Conservation (phyloP, 2,797 vertebrate genomes). For the Sphenodon punctatus region DNA sequence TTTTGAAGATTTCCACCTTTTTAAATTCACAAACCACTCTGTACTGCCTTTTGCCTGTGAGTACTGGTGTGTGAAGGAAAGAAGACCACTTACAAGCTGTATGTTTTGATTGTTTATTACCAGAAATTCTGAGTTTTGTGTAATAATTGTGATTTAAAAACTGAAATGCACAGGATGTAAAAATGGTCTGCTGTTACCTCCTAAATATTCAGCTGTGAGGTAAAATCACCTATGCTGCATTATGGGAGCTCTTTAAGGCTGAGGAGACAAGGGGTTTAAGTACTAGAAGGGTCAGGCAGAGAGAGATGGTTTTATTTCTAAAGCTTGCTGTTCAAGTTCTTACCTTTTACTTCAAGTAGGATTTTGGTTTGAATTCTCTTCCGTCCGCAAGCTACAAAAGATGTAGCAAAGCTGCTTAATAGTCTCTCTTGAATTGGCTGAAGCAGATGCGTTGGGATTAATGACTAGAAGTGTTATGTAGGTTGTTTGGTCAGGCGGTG, state of each 20-base stretch:
- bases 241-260: too few relatives aligned
- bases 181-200: neutral
- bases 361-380: neutral
- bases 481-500: conserved; percentile 57
- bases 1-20: too few relatives aligned
- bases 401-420: conserved; percentile 78
- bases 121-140: too few relatives aligned
- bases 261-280: neutral
- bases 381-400: conserved; percentile 47
- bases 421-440: conserved; percentile 72
- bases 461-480: conserved; percentile 46
- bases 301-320: neutral
- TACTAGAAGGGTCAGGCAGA: neutral
- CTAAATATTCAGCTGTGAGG: neutral
- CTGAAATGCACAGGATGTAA: neutral
- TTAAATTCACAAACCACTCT: too few relatives aligned
- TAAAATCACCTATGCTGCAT: neutral
- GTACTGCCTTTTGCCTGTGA: too few relatives aligned
- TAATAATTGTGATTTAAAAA: too few relatives aligned
- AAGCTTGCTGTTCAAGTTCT: conserved; percentile 16
- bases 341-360: neutral
- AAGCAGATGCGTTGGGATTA: conserved; percentile 68
- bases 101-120: too few relatives aligned
- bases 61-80: too few relatives aligned
- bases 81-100: too few relatives aligned